A percentile compares a stretch with the other conserved stretches of the same genome.
Evolutionary conservation across 1,140 invertebrate species (phyloP).

Genomic region (Nomia melanderi): DNA sequence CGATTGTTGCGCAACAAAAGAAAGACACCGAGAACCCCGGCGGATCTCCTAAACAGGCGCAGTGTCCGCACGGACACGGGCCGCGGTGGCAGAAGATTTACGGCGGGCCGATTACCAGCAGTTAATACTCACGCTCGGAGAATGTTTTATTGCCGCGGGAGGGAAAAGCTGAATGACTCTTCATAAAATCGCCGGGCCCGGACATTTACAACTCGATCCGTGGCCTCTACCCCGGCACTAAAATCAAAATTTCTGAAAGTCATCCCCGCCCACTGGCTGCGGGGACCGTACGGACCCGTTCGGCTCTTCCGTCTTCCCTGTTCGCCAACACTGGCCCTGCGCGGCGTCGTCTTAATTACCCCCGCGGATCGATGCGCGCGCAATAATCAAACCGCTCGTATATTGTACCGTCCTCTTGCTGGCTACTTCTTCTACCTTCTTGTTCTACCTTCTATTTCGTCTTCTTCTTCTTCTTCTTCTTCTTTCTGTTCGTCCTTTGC

Average conservation of each 20-base stretch:
- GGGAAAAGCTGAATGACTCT: constrained; percentile 38
- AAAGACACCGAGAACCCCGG: neutral
- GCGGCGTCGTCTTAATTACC: constrained; percentile 30
- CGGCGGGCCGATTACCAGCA: constrained; percentile 1
- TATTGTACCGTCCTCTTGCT: neutral
- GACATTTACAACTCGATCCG: constrained; percentile 41
- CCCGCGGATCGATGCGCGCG: neutral
- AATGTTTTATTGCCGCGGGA: constrained; percentile 34
- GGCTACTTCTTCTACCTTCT: neutral
- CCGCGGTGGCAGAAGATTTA: constrained; percentile 19
- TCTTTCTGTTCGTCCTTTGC: neutral
- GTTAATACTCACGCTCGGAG: constrained; percentile 26
- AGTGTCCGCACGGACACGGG: neutral
- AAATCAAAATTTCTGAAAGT: constrained; percentile 45
- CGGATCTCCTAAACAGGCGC: constrained; percentile 17
- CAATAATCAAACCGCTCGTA: constrained; percentile 1
- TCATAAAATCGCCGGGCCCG: constrained; percentile 28
- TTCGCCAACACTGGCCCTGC: neutral
- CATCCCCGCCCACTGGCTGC: constrained; percentile 13
- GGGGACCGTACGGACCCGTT: too few relatives aligned
- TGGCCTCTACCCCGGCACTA: neutral
- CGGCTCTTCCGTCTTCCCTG: neutral
- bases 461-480: constrained; percentile 15
- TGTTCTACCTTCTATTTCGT: neutral
- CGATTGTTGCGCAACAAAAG: constrained; percentile 8